phyloP scores from a whole-genome alignment of 2,888 invertebrate species.

The Macaria liturata region DNA sequence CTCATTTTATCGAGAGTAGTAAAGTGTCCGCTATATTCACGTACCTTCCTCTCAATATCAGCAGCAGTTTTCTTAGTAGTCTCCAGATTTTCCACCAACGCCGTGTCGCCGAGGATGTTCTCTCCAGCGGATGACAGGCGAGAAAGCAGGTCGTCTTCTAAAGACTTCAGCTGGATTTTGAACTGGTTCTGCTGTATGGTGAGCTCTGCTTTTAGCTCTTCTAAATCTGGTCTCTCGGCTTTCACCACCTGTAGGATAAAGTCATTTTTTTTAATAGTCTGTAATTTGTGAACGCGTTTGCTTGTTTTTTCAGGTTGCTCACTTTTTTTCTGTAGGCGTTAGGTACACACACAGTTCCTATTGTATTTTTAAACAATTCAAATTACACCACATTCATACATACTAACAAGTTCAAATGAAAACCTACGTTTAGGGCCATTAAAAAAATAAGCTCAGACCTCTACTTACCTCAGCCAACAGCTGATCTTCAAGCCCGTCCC shows the following conservation, averaged over 20 bases:
- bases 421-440: too few species aligned
- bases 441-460: not conserved
- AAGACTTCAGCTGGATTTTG: constrained; percentile 95
- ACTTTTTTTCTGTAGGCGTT: too few species aligned
- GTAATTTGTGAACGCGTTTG: too few species aligned
- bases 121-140: constrained; percentile 95
- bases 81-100: constrained; percentile 97
- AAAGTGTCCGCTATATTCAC: not conserved
- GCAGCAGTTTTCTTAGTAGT: constrained; percentile 97
- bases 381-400: too few species aligned
- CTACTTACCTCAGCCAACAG: constrained; percentile 92
- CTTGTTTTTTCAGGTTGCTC: too few species aligned
- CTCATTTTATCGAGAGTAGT: too few species aligned
- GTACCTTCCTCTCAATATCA: constrained; percentile 95
- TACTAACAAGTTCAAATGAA: too few species aligned
- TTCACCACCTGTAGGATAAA: constrained; percentile 83
- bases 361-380: too few species aligned
- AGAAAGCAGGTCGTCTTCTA: constrained; percentile 96
- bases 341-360: too few species aligned
- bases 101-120: constrained; percentile 96
- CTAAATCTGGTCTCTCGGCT: constrained; percentile 97
- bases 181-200: constrained; percentile 99
- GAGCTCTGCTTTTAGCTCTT: constrained; percentile 96
- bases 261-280: too few species aligned
- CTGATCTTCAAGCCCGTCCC: constrained; percentile 98